These are phyloP conservation scores for Redunca redunca DNA, from an alignment of 2,113 vertebrate species.

Conservation along the genomic window DNA sequence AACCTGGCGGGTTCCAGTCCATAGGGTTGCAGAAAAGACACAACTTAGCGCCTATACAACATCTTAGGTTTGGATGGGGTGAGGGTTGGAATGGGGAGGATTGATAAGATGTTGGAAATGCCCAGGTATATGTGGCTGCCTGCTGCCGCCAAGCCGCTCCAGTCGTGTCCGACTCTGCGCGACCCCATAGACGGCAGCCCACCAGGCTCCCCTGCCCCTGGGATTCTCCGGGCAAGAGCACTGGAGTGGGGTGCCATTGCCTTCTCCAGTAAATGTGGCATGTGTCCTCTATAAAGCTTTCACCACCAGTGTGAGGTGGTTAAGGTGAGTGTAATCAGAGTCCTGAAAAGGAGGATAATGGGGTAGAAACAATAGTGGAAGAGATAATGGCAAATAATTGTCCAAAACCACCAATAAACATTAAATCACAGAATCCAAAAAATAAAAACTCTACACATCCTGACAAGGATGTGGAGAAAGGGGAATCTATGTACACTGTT, in stretches of 20 bases:
- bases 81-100: background rate
- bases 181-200: too few species aligned
- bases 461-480: background rate
- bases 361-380: background rate
- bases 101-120: background rate
- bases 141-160: too few species aligned
- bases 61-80: background rate
- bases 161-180: rapidly evolving
- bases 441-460: background rate
- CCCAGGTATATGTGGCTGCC: background rate
- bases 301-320: background rate
- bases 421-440: background rate
- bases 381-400: background rate
- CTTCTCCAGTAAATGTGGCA: background rate
- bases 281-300: background rate
- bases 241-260: too few species aligned
- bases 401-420: background rate
- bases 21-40: background rate
- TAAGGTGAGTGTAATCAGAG: background rate
- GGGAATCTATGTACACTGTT: background rate
- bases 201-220: too few species aligned
- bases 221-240: too few species aligned
- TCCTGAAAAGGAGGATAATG: background rate
- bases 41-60: background rate
- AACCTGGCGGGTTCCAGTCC: background rate